Conservation (phyloP, 2,113 vertebrate species). For the Gymnogyps californianus region DNA sequence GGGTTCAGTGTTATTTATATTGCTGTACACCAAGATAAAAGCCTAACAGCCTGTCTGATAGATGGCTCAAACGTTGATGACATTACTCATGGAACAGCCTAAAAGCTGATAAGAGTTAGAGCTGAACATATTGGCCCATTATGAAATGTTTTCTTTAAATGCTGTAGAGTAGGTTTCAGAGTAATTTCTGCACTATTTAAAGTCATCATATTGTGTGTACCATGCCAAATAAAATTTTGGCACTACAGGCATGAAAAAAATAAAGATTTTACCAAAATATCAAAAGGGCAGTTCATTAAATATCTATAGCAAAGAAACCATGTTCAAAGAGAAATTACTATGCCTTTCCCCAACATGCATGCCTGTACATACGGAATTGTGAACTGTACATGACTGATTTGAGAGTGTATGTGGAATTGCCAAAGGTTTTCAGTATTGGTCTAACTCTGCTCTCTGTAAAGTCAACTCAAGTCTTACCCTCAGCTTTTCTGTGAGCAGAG, state of each 20-base stretch:
- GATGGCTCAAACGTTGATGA: neutral
- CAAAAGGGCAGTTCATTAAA: neutral
- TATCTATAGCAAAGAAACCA: neutral
- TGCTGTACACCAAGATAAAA: neutral
- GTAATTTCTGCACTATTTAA: neutral
- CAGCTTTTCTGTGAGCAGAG: neutral
- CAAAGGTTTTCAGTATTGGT: neutral
- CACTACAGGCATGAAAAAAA: neutral
- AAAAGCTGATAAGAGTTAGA: neutral
- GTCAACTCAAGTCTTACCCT: neutral
- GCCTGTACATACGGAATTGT: neutral
- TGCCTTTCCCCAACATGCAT: neutral
- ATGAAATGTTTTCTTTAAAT: neutral
- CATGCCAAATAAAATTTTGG: neutral
- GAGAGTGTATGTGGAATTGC: neutral
- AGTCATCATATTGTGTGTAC: neutral
- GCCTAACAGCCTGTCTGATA: neutral
- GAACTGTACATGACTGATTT: fast-evolving
- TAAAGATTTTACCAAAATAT: neutral
- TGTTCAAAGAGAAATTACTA: neutral
- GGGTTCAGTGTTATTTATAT: neutral
- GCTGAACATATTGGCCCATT: neutral
- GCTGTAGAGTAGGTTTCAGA: neutral
- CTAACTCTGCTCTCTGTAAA: neutral
- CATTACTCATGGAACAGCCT: neutral